Evolutionary conservation across 2,888 invertebrate species (phyloP), one percentile per base, ranked within the genome.

Genomic region (Anorthoa munda): DNA sequence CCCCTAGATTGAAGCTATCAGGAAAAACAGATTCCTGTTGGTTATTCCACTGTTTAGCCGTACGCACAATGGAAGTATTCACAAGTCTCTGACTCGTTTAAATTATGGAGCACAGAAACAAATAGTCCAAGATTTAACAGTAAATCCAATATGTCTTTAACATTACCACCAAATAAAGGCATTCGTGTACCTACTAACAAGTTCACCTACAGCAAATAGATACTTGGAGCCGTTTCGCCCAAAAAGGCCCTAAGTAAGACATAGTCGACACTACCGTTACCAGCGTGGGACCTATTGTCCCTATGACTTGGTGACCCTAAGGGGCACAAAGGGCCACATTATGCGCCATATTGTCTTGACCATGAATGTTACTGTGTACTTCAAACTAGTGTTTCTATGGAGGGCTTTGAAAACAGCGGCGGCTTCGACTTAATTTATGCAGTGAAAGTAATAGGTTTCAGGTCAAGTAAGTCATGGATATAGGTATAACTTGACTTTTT

Each of bases 321-420:
- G 58, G 50, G 31, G 26, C 72, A 75, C 70, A 79, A 82, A 77
- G 56, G 79, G 65, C 60, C 79, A 72, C 45, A 79, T 84, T 75
- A 79, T 82, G 70, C 84, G 53, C 59, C 55, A 73, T 86, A 85
- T 79, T 85, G 84, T 85, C 79, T 77, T 73, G 79, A 66, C 68
- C 77, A 55, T 73, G 73, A 71, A 79, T 72, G 79, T 85, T 70
- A 78, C 70, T 83, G 51, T 73, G 56, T 66, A 72, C 59, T 77
- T 72, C n/a, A 65, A 69, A 84, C 72, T 82, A 71, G 70, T 74
- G 64, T 78, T 72, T 67, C 26, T 61, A 26, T 66, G 51, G 26
- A 17, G 80, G 61, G 80, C 80, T 58, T 15, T 21, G 51, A 77
- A 76, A 77, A 18, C 7, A 21, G 77, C 84, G 84, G 55, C 0